phyloP scores from a whole-genome alignment of 2,113 vertebrate species.

The Salvator merianae region DNA sequence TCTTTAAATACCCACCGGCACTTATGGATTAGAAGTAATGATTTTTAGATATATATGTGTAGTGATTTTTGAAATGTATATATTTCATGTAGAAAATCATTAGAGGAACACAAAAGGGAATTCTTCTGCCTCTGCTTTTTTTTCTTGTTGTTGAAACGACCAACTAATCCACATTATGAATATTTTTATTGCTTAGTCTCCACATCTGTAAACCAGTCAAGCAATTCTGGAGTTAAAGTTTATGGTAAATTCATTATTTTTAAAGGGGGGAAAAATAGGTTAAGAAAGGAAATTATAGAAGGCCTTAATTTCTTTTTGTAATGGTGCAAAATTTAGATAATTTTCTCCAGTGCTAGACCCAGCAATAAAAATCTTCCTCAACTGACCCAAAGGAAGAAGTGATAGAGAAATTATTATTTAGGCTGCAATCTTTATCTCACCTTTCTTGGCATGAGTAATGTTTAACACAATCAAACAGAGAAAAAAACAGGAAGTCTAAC shows the following conservation, averaged over 20 bases:
- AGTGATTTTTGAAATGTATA: constrained; percentile 22
- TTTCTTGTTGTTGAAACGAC: not conserved
- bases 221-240: not conserved
- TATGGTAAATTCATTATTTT: not conserved
- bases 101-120: constrained; percentile 16
- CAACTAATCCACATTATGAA: constrained; percentile 15
- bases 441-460: no score
- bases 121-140: not conserved
- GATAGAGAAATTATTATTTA: not conserved
- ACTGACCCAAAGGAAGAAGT: constrained; percentile 22
- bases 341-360: constrained; percentile 19
- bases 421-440: no score
- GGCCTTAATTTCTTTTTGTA: not conserved
- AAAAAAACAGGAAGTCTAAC: no score
- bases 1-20: constrained; percentile 27
- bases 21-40: constrained; percentile 21
- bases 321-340: not conserved
- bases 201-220: not conserved
- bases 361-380: constrained; percentile 45
- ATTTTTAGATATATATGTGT: not conserved
- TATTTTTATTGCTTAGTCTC: not conserved
- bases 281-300: not conserved
- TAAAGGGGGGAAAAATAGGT: not conserved
- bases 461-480: no score
- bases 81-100: constrained; percentile 31